Base-by-base conservation (phyloP, 2,888 invertebrate genomes). In the Cryptus armator region DNA sequence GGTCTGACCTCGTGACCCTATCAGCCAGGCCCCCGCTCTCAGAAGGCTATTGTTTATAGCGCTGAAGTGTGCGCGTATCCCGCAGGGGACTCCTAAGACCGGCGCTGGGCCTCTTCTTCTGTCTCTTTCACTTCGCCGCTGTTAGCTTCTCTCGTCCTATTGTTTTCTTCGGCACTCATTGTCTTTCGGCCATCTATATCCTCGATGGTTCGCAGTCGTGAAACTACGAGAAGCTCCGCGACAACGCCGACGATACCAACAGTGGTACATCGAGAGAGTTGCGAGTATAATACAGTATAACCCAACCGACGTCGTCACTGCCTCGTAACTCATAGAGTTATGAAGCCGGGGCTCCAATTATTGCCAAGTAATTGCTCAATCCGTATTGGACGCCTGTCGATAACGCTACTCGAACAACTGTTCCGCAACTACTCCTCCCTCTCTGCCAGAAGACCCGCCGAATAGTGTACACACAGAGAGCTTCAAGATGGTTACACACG, bases 1-100 rank as follows among this genome's bases (percentile, higher is more conserved):
- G 91, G 92, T 91, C 90, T 91, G 92, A 93, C 92, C 92, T 84
- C 79, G 16, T 89, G 92, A 91, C 93, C 92, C 92, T 90, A 92
- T 92, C 92, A 91, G 91, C 88, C 90, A 81, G 89, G 88, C 89
- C 90, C 89, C 89, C 88, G 76, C 67, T 81, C 82, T 88, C 84
- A 80, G 90, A 67, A 53, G 76, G 66, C 91, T 90, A 92, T 91
- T 92, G 90, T 90, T 92, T 90, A 91, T 90, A 89, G 89, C 89
- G 89, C 72, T 89, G 89, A 90, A 88, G 89, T 90, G 89, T 88
- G 89, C 90, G 88, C 89, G 88, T 86, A 86, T 89, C 88, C 88
- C 89, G 90, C 87, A 84, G 87, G 86, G 74, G 48, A 66, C 56
- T 66, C 29, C 53, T 70, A 78, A 78, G 68, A 78, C 70, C 62